Percentiles rank a stretch among this genome's conserved stretches.
These are phyloP conservation scores for Sarcophaga carnaria DNA, from an alignment of 2,888 invertebrate genomes.

Conservation along the genomic window DNA sequence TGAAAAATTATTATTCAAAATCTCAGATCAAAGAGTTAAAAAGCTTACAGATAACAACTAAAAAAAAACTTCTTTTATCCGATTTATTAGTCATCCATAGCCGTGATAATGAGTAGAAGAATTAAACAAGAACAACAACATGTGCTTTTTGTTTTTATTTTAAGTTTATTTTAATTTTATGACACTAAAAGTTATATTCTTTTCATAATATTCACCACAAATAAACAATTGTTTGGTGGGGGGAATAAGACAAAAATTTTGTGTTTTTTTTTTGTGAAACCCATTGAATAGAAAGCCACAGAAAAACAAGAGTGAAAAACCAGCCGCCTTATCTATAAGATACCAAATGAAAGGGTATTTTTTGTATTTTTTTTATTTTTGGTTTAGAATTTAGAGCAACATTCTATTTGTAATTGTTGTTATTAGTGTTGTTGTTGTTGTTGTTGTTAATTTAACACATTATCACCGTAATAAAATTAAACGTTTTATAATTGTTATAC, in stretches of 20 bases:
- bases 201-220: no score
- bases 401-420: neutral
- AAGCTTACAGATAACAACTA: no score
- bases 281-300: neutral
- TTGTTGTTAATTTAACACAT: conserved; percentile 66
- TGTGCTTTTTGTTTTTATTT: no score
- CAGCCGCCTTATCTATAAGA: conserved; percentile 57
- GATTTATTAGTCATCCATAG: no score
- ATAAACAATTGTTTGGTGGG: no score
- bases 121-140: no score
- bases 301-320: neutral
- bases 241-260: conserved; percentile 5
- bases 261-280: conserved; percentile 16
- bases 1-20: no score
- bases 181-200: no score
- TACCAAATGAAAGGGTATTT: conserved; percentile 30
- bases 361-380: conserved; percentile 18
- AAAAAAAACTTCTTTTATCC: no score
- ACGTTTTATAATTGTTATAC: conserved; percentile 78
- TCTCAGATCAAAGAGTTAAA: no score
- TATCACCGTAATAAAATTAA: conserved; percentile 79
- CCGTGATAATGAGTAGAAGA: no score
- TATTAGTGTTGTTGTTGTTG: conserved; percentile 12
- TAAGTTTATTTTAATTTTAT: no score
- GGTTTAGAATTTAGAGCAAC: neutral